Conservation (phyloP, 2,113 vertebrate genomes). For the Guaruba guarouba region DNA sequence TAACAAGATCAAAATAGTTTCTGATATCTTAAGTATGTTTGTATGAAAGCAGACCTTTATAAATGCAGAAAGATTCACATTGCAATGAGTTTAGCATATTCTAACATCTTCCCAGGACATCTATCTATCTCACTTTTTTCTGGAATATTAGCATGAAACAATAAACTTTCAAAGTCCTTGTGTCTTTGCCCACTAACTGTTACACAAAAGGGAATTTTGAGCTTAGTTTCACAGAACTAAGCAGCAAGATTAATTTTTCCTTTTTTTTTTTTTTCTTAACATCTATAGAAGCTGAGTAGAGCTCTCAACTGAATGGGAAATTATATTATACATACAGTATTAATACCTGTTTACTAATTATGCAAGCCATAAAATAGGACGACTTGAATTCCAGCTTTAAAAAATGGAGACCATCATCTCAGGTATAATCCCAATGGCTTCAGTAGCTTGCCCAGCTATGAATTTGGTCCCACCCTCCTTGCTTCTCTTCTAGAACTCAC, state of each 20-base stretch:
- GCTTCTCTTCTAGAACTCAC: background rate
- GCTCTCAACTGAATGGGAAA: background rate
- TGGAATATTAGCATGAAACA: background rate
- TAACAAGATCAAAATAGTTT: background rate
- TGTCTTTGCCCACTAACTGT: background rate
- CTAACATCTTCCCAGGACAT: background rate
- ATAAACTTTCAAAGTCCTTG: background rate
- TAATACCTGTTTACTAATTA: background rate
- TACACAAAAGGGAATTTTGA: background rate
- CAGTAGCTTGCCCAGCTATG: background rate
- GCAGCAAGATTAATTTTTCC: background rate
- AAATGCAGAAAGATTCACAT: background rate
- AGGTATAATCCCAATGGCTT: background rate
- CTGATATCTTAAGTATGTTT: background rate
- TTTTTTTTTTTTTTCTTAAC: background rate
- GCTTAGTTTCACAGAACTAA: background rate
- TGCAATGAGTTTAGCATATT: background rate
- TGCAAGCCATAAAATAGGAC: background rate
- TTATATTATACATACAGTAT: background rate
- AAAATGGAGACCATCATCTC: background rate
- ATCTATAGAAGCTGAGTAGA: background rate
- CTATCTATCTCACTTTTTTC: background rate
- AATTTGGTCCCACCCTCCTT: background rate
- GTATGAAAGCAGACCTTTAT: background rate
- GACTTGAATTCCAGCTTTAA: background rate